Evolutionary conservation across 2,888 invertebrate species (phyloP), one percentile per base, ranked within the genome.

Genomic region (Oligia strigilis): DNA sequence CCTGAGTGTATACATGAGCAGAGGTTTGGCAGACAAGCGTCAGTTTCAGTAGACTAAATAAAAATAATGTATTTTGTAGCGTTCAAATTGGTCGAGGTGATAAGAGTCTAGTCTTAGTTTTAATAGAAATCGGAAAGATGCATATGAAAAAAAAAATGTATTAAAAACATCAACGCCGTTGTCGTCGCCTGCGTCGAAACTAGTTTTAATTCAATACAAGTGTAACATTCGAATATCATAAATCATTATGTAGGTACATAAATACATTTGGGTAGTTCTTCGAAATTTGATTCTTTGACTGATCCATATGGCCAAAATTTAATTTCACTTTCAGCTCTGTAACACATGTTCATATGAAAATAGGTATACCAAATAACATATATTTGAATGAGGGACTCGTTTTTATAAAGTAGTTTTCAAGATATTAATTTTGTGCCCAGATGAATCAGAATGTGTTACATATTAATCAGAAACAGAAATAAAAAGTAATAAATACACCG

Each of bases 231-330:
- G 29, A 83, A 84, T 79, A 73, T 86, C 36, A 85, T 78, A 82
- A 75, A 86, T 72, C 66, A 78, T 72, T 74, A 78, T 75, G 69
- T 85, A 43, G 84, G 85, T 87, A 89, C 87, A 88, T 88, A 77
- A 74, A 82, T 75, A 85, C 55, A 70, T n/a, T n/a, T n/a, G n/a
- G n/a, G n/a, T n/a, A n/a, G n/a, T n/a, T n/a, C n/a, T n/a, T n/a
- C n/a, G n/a, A n/a, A n/a, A n/a, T n/a, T n/a, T n/a, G n/a, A n/a
- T n/a, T n/a, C n/a, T n/a, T n/a, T n/a, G n/a, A n/a, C n/a, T n/a
- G n/a, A n/a, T n/a, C n/a, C n/a, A n/a, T n/a, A n/a, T n/a, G n/a
- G n/a, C n/a, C n/a, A n/a, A n/a, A n/a, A n/a, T n/a, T n/a, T n/a
- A n/a, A n/a, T n/a, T n/a, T n/a, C n/a, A n/a, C n/a, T n/a, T n/a